Evolutionary conservation across 2,888 invertebrate species (phyloP), one percentile per base, ranked within the genome.

Genomic region (Pammene aurita): DNA sequence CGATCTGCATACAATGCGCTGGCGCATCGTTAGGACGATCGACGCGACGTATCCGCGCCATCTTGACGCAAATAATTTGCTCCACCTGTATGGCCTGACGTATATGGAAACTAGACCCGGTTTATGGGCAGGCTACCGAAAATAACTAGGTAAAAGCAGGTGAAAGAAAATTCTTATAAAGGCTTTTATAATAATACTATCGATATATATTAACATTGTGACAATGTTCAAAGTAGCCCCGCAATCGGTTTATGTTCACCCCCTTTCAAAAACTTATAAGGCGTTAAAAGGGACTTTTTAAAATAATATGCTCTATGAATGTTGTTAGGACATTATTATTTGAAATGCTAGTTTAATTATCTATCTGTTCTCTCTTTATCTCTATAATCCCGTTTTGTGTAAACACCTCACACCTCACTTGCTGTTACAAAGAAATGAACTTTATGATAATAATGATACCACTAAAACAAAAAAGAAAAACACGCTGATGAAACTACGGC

Each of bases 41-140:
- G 60, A 67, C 66, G 52, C 60, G 26, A 18, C 42, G 54, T 44
- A 41, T 50, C 54, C 52, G 54, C 56, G 68, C 57, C 35, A 54
- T 64, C 48, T 66, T 67, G 68, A 68, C 68, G 63, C 63, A 63
- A 57, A 68, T 64, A 68, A 68, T 68, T 68, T 68, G 68, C 68
- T 68, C 50, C 69, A 69, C 69, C 69, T 69, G 68, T 60, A 64
- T n/a, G n/a, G 26, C 38, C 4, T 5, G 54, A 58, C 69, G 60
- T 69, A 55, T 65, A 69, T 60, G 69, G 69, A 54, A 61, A 58
- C 66, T 44, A 66, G 44, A 16, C 52, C 50, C 35, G 61, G 57
- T 42, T 57, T 57, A 13, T 60, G 34, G 60, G 5, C 58, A 42
- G 34, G 7, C 13, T 44, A 26, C 58, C n/a, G 38, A 58, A 57